phyloP scores from a whole-genome alignment of 1,140 invertebrate genomes.

The Nephila pilipes region DNA sequence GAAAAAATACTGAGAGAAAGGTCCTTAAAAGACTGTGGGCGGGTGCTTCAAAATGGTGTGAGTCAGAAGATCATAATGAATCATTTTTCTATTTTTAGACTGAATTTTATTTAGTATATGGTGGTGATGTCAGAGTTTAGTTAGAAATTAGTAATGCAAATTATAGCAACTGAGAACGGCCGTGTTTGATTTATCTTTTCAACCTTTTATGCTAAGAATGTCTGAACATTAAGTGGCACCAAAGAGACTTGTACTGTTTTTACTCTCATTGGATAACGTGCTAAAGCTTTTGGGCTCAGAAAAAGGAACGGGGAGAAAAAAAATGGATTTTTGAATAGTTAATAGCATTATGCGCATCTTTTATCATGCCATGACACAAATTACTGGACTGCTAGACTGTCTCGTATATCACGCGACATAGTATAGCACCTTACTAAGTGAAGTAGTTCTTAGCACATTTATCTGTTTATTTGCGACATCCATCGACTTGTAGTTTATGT shows the following conservation, averaged over 20 bases:
- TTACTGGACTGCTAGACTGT: background rate
- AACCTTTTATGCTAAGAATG: background rate
- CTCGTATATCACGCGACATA: slow-evolving; percentile 60
- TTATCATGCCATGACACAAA: slow-evolving; percentile 66
- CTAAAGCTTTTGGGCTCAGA: background rate
- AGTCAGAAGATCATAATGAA: background rate
- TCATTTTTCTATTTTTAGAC: background rate
- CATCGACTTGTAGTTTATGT: background rate
- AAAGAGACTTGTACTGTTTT: background rate
- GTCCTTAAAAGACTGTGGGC: background rate
- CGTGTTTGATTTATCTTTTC: background rate
- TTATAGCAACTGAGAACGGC: background rate
- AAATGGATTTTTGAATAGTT: slow-evolving; percentile 68
- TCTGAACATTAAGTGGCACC: background rate
- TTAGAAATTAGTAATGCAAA: background rate
- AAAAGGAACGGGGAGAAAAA: background rate
- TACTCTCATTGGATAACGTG: too few relatives aligned
- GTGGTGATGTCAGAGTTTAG: background rate
- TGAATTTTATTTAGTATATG: background rate
- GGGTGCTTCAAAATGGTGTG: background rate
- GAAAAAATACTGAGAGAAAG: background rate
- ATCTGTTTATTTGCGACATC: slow-evolving; percentile 28
- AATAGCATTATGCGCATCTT: slow-evolving; percentile 52
- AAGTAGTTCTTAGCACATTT: background rate
- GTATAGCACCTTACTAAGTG: background rate